These are phyloP conservation scores for Stegostoma tigrinum DNA, from an alignment of 2,113 vertebrate species.

Conservation along the genomic window DNA sequence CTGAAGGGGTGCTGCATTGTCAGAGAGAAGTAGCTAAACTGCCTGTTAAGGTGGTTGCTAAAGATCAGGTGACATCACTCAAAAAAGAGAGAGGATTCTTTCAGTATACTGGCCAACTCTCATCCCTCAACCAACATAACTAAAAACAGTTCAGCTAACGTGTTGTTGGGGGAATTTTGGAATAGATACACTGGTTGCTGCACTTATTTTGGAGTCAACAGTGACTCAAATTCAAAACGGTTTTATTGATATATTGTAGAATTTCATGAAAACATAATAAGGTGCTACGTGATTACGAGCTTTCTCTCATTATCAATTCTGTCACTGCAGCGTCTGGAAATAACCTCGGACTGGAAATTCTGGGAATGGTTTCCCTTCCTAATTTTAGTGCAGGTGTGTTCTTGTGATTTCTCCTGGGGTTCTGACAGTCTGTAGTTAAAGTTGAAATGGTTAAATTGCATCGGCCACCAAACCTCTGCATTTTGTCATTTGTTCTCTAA, in stretches of 20 bases:
- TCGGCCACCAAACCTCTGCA: neutral
- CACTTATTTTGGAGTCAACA: neutral
- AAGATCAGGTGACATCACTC: neutral
- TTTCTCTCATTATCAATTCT: neutral
- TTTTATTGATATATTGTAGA: neutral
- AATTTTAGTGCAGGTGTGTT: neutral
- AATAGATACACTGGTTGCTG: neutral
- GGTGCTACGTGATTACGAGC: neutral
- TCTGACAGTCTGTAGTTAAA: neutral
- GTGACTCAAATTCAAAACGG: neutral
- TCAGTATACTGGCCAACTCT: neutral
- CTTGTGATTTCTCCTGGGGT: neutral
- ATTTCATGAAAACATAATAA: neutral
- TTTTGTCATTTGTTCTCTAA: neutral
- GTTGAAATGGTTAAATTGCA: neutral
- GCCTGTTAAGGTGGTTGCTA: neutral
- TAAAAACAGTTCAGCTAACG: neutral
- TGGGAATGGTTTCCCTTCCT: neutral
- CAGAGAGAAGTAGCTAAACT: neutral
- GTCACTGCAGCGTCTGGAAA: neutral
- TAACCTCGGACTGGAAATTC: neutral
- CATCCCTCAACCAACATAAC: neutral
- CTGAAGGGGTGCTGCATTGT: neutral
- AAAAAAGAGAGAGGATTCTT: neutral
- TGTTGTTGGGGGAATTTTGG: neutral